Conservation (phyloP, 2,113 vertebrate species). For the Lampris incognitus region DNA sequence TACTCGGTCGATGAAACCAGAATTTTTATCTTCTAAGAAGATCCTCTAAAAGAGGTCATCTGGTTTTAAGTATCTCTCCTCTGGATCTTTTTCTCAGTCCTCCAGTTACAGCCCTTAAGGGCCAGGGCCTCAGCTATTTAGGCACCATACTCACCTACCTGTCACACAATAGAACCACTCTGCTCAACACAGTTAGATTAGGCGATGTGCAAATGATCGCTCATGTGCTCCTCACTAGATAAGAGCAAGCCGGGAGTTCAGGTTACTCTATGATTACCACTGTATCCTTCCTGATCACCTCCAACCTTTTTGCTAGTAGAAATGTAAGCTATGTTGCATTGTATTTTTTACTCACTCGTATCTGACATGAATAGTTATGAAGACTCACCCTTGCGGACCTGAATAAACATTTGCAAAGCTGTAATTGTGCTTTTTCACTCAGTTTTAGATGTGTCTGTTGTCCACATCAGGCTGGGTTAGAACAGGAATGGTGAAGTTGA, state of each 20-base stretch:
- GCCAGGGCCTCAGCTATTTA: conserved; percentile 60
- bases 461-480: neutral
- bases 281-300: conserved; percentile 75
- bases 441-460: neutral
- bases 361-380: conserved; percentile 51
- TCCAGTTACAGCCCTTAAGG: conserved; percentile 77
- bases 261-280: conserved; percentile 76
- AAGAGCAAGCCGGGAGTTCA: conserved; percentile 71
- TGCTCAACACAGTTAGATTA: conserved; percentile 70
- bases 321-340: conserved; percentile 37
- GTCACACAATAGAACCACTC: conserved; percentile 69
- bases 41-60: conserved; percentile 62
- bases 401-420: neutral
- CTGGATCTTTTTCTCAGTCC: conserved; percentile 59
- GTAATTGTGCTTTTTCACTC: neutral
- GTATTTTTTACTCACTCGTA: conserved; percentile 52
- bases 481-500: neutral
- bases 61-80: conserved; percentile 58
- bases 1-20: conserved; percentile 29
- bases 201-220: conserved; percentile 78
- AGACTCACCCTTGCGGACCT: conserved; percentile 16
- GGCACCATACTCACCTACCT: conserved; percentile 52
- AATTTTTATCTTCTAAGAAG: conserved; percentile 54
- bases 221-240: conserved; percentile 76
- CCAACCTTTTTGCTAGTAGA: conserved; percentile 36